Evolutionary conservation across 1,140 invertebrate species (phyloP).

Genomic region (Neodiprion virginianus): DNA sequence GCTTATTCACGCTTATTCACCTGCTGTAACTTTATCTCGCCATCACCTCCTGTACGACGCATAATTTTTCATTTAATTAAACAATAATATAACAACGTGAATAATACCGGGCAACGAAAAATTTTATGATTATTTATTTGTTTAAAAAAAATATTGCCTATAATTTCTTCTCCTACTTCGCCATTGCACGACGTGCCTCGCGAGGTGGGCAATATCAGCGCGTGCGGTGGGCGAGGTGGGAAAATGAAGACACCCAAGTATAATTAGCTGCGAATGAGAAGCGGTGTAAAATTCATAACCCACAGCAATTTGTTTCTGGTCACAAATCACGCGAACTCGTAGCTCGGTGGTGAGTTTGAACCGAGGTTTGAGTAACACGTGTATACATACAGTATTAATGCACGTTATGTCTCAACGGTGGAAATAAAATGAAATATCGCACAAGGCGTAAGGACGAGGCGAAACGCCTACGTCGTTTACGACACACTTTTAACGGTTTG

Average conservation of each 20-base stretch:
- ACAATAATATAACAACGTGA: too few species aligned
- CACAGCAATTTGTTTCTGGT: slow-evolving; percentile 26
- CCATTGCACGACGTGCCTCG: slow-evolving; percentile 1
- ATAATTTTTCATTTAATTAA: too few species aligned
- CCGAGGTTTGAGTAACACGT: background rate
- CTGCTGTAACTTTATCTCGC: background rate
- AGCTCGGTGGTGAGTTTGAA: background rate
- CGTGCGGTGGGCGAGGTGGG: slow-evolving; percentile 23
- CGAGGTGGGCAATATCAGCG: slow-evolving; percentile 12
- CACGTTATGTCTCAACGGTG: background rate
- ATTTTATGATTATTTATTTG: too few species aligned
- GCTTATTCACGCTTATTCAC: background rate
- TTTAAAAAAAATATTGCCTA: too few species aligned
- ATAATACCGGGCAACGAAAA: too few species aligned
- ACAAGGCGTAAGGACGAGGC: background rate
- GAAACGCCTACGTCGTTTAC: slow-evolving; percentile 7
- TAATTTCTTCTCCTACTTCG: background rate
- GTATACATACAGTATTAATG: background rate
- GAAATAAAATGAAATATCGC: background rate
- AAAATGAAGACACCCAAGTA: background rate
- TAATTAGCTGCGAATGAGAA: slow-evolving; percentile 23
- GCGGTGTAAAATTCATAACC: slow-evolving; percentile 40
- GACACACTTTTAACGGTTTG: background rate
- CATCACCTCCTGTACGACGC: too few species aligned
- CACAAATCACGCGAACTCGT: slow-evolving; percentile 44